A percentile compares a stretch with the other conserved stretches of the same genome.
Conservation (phyloP, 2,113 vertebrate genomes). For the Phalacrocorax pelagicus region DNA sequence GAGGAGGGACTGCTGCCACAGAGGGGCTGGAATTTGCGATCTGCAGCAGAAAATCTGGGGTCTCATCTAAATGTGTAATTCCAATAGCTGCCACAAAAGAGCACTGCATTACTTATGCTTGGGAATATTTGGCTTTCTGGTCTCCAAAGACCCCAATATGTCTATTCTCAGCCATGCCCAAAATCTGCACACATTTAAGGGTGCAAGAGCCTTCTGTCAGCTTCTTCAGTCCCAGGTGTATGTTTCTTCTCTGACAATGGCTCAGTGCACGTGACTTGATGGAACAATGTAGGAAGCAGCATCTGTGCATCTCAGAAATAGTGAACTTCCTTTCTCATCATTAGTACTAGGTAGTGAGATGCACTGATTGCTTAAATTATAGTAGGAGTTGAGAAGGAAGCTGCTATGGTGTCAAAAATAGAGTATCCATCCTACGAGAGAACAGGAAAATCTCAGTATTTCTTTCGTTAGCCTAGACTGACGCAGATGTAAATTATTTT, state of each 20-base stretch:
- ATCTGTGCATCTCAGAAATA: not conserved
- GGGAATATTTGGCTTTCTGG: not conserved
- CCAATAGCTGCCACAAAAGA: constrained; percentile 11
- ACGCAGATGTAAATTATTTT: not conserved
- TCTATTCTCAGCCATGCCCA: not conserved
- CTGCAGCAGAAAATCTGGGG: not conserved
- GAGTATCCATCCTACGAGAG: not conserved
- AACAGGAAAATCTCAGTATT: not conserved
- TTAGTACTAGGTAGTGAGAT: not conserved
- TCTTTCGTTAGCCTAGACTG: not conserved
- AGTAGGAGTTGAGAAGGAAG: not conserved
- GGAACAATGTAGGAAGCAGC: not conserved
- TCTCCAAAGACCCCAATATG: not conserved
- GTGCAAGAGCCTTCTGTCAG: not conserved
- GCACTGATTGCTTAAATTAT: not conserved
- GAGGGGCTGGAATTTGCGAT: not conserved
- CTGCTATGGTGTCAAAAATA: not conserved
- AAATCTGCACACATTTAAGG: not conserved
- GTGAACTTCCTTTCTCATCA: not conserved
- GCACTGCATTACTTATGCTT: not conserved
- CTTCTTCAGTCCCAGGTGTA: constrained; percentile 14
- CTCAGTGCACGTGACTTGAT: not conserved
- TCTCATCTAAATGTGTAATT: not conserved
- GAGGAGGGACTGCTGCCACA: not conserved
- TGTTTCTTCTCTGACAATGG: not conserved